These are phyloP conservation scores for Epinephelus awoara DNA, from an alignment of 2,797 vertebrate genomes.

Conservation along the genomic window DNA sequence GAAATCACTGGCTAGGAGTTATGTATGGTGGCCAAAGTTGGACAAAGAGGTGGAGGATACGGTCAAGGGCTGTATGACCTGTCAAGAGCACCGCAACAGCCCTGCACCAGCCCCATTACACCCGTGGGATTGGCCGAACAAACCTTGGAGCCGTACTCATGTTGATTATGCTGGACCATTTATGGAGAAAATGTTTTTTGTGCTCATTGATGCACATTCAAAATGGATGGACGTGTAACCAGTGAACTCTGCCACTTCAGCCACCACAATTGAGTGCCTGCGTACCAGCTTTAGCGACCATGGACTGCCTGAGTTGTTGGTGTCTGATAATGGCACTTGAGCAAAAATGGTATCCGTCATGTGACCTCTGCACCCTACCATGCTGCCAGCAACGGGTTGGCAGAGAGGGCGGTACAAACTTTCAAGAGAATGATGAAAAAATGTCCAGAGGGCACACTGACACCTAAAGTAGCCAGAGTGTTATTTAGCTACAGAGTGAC, in stretches of 20 bases:
- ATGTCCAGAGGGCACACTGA: slow-evolving; percentile 8
- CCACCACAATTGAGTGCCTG: not conserved
- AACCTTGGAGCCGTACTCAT: slow-evolving; percentile 20
- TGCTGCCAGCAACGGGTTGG: too few species aligned
- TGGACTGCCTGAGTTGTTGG: too few species aligned
- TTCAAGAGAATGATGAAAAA: slow-evolving; percentile 18
- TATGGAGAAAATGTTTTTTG: slow-evolving; percentile 26
- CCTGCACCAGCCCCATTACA: slow-evolving; percentile 12
- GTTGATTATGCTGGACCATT: slow-evolving; percentile 32
- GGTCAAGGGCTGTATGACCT: not conserved
- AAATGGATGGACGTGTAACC: slow-evolving; percentile 44
- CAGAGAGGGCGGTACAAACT: not conserved
- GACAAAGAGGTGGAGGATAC: slow-evolving; percentile 21
- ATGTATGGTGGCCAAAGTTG: slow-evolving; percentile 36
- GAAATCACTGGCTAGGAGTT: slow-evolving; percentile 14
- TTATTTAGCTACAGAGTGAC: slow-evolving; percentile 36
- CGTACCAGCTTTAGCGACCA: too few species aligned
- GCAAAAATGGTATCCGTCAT: too few species aligned
- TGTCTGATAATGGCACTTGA: too few species aligned
- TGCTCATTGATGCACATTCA: slow-evolving; percentile 31
- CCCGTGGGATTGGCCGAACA: slow-evolving; percentile 25
- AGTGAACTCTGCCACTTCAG: slow-evolving; percentile 24
- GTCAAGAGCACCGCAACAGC: not conserved
- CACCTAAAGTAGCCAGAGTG: slow-evolving; percentile 3
- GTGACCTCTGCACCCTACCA: too few species aligned